Conservation (phyloP, 2,113 vertebrate species). For the Xyliphius kryptos region DNA sequence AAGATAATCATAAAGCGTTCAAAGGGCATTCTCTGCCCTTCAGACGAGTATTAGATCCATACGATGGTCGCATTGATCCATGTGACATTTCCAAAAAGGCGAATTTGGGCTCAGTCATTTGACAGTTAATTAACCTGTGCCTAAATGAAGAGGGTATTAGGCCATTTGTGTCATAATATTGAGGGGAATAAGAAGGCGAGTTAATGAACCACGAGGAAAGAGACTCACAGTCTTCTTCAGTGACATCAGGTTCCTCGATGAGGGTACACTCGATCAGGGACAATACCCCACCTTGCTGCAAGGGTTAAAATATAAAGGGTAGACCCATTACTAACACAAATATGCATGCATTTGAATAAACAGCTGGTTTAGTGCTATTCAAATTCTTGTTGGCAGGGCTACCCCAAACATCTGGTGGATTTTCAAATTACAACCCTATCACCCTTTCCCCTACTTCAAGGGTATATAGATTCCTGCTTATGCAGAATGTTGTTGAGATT, state of each 20-base stretch:
- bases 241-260: conserved; percentile 85
- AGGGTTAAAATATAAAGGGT: conserved; percentile 37
- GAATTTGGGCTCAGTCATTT: conserved; percentile 34
- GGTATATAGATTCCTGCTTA: too few species aligned
- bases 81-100: conserved; percentile 57
- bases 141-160: conserved; percentile 20
- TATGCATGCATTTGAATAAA: too few species aligned
- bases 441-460: too few species aligned
- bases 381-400: too few species aligned
- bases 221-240: conserved; percentile 93
- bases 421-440: too few species aligned
- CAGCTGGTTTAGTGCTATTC: too few species aligned
- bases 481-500: too few species aligned
- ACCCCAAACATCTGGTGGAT: too few species aligned
- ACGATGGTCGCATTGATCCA: conserved; percentile 49
- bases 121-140: conserved; percentile 61
- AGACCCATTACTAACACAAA: background rate
- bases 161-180: conserved; percentile 24
- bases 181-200: background rate
- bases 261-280: conserved; percentile 93
- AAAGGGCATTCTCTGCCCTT: conserved; percentile 16
- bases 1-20: conserved; percentile 15
- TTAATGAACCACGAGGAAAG: conserved; percentile 6
- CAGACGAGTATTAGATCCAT: conserved; percentile 35
- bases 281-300: conserved; percentile 91